These are phyloP conservation scores for Mallotus villosus DNA, from an alignment of 2,797 vertebrate species.

Conservation along the genomic window DNA sequence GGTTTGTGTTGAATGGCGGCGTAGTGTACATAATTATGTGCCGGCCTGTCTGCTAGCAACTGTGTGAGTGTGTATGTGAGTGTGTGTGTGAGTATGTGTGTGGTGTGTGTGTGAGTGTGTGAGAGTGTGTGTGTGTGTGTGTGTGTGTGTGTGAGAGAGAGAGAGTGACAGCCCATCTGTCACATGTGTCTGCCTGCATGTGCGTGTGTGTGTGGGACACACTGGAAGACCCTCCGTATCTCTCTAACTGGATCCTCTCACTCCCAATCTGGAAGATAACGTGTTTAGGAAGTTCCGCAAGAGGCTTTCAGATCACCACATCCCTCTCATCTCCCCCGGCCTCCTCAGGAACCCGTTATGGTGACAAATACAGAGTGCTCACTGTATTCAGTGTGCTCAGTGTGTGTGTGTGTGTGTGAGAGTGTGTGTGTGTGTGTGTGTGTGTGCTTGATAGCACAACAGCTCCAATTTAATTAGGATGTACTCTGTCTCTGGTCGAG, in stretches of 20 bases:
- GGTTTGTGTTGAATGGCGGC: neutral
- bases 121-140: neutral
- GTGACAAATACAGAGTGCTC: neutral
- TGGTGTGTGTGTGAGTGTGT: neutral
- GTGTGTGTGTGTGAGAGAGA: neutral
- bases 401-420: slow-evolving; percentile 8
- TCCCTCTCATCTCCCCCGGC: neutral
- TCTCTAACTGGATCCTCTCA: slow-evolving; percentile 42
- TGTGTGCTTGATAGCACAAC: neutral
- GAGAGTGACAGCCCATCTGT: neutral
- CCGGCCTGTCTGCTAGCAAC: no score
- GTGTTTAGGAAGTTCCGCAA: slow-evolving; percentile 42
- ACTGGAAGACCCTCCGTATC: slow-evolving; percentile 3
- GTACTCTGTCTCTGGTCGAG: neutral
- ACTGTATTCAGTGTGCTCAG: slow-evolving; percentile 20
- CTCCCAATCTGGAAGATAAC: slow-evolving; percentile 34
- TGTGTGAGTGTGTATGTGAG: no score
- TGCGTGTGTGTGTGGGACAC: neutral
- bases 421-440: neutral
- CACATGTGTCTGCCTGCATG: no score
- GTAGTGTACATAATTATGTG: no score
- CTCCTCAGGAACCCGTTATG: neutral
- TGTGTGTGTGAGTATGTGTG: neutral
- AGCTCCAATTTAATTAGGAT: neutral
- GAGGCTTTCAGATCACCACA: slow-evolving; percentile 26